A percentile compares a stretch with the other conserved stretches of the same genome.
phyloP scores from a whole-genome alignment of 2,113 vertebrate genomes.

The Psettodes erumei region DNA sequence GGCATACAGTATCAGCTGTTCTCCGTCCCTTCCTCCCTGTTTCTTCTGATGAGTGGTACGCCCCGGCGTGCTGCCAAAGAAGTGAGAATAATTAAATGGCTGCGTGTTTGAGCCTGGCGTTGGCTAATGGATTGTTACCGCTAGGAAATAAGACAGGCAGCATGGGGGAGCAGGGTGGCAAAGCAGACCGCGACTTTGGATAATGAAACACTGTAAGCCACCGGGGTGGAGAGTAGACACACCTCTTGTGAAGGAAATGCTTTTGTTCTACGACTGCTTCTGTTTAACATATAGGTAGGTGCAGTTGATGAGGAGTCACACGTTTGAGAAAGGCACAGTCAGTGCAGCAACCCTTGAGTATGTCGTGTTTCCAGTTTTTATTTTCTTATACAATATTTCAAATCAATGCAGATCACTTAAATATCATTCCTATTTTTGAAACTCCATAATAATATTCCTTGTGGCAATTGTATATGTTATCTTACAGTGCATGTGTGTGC shows the following conservation, averaged over 20 bases:
- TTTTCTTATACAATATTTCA: constrained; percentile 15
- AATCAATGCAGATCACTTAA: constrained; percentile 31
- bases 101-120: constrained; percentile 78
- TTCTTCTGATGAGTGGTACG: constrained; percentile 76
- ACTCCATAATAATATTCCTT: constrained; percentile 12
- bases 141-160: constrained; percentile 78
- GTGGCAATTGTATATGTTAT: neutral
- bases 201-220: constrained; percentile 76
- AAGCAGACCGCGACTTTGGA: constrained; percentile 68
- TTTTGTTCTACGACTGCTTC: constrained; percentile 69
- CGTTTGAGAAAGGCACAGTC: constrained; percentile 23
- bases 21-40: constrained; percentile 19
- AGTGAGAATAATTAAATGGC: constrained; percentile 81
- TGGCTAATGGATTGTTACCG: constrained; percentile 80
- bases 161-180: constrained; percentile 66
- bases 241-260: constrained; percentile 68
- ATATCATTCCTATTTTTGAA: constrained; percentile 15
- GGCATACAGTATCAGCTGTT: constrained; percentile 54
- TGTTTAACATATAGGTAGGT: constrained; percentile 63
- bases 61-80: constrained; percentile 71
- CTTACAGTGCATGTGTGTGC: constrained; percentile 4
- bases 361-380: constrained; percentile 9
- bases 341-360: constrained; percentile 18
- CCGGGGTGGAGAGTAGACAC: constrained; percentile 61
- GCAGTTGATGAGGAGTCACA: constrained; percentile 46